phyloP scores from a whole-genome alignment of 2,888 invertebrate species.

The Dicyrtoma fusca region DNA sequence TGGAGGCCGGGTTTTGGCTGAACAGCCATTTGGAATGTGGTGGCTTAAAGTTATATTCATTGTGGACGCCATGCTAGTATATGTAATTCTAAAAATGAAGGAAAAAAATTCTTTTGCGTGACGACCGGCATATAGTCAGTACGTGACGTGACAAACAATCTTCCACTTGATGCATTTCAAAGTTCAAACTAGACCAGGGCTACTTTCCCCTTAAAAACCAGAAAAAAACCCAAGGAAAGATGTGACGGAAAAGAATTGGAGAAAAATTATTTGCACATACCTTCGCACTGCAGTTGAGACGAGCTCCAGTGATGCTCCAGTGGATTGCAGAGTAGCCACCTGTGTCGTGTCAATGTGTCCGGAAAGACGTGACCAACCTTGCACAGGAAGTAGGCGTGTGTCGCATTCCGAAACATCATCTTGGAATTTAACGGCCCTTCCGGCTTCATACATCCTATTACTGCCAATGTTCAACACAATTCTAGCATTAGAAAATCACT shows the following conservation, averaged over 20 bases:
- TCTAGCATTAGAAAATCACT: neutral
- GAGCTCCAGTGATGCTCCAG: constrained; percentile 50
- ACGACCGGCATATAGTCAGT: too few relatives aligned
- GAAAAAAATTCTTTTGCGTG: too few relatives aligned
- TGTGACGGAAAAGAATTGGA: neutral
- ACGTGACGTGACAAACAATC: too few relatives aligned
- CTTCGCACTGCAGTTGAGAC: constrained; percentile 48
- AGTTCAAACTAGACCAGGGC: too few relatives aligned
- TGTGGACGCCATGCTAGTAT: too few relatives aligned
- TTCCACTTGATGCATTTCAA: too few relatives aligned
- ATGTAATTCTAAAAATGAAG: too few relatives aligned
- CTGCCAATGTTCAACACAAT: constrained; percentile 39
- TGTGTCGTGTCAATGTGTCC: constrained; percentile 49
- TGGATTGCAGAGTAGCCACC: constrained; percentile 54
- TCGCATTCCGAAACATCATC: constrained; percentile 53
- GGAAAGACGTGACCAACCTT: constrained; percentile 53
- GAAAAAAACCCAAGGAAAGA: neutral
- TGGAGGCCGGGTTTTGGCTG: too few relatives aligned
- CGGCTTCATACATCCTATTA: constrained; percentile 53
- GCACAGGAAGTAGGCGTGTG: constrained; percentile 53
- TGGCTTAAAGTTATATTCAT: too few relatives aligned
- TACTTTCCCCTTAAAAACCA: too few relatives aligned
- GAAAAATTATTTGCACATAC: constrained; percentile 39
- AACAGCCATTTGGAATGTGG: too few relatives aligned
- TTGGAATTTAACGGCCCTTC: constrained; percentile 49